Evolutionary conservation across 1,140 invertebrate genomes (phyloP).

Genomic region (Tetramorium alpestre): DNA sequence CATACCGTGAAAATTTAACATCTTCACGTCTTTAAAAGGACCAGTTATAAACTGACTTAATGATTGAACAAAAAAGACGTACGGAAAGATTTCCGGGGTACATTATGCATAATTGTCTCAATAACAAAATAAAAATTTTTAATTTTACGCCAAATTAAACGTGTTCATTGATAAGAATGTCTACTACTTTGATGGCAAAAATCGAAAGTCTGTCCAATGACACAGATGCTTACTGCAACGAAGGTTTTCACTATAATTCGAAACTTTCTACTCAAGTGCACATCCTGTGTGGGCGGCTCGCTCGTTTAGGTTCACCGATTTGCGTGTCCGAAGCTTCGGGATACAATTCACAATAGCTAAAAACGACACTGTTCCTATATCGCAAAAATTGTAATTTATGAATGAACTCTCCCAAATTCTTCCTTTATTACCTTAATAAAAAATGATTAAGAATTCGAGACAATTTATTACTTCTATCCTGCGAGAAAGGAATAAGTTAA

Average conservation of each 20-base stretch:
- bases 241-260: conserved; percentile 79
- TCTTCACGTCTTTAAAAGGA: neutral
- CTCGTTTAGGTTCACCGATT: conserved; percentile 77
- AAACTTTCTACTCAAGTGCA: conserved; percentile 78
- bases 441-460: neutral
- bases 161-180: neutral
- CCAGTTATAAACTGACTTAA: neutral
- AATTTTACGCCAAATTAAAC: neutral
- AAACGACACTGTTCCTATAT: neutral
- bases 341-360: conserved; percentile 55
- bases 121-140: neutral
- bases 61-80: neutral
- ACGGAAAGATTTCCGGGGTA: neutral
- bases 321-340: conserved; percentile 66
- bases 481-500: neutral
- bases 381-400: conserved; percentile 14
- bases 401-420: neutral
- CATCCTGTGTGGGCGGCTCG: conserved; percentile 79
- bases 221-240: conserved; percentile 70
- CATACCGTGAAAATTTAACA: neutral
- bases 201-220: conserved; percentile 71
- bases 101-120: neutral
- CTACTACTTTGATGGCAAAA: conserved; percentile 61
- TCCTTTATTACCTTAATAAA: neutral
- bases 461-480: neutral